Conservation (phyloP, 2,888 invertebrate species). For the Conchocele bisecta region DNA sequence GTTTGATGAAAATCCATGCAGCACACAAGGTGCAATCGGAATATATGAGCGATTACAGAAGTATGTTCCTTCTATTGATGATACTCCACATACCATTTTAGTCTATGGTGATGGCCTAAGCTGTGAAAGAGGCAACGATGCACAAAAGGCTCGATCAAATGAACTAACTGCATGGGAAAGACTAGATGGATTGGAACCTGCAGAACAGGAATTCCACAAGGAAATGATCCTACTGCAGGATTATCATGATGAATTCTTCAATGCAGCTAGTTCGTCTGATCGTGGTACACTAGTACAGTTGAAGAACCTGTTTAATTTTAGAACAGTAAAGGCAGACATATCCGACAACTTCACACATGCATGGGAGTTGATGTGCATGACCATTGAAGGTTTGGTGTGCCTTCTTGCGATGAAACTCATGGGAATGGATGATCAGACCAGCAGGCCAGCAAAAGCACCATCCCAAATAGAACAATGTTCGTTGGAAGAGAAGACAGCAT, state of each 20-base stretch:
- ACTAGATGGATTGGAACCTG: constrained; percentile 42
- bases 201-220: constrained; percentile 53
- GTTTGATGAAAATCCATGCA: constrained; percentile 35
- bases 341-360: constrained; percentile 42
- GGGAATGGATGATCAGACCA: not conserved
- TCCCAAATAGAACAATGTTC: not conserved
- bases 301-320: constrained; percentile 40
- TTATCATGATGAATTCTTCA: constrained; percentile 35
- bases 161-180: constrained; percentile 25
- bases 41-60: constrained; percentile 17
- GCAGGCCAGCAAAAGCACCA: constrained; percentile 22
- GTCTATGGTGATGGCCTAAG: constrained; percentile 39
- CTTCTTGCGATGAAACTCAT: constrained; percentile 16
- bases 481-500: not conserved
- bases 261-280: constrained; percentile 23
- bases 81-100: constrained; percentile 21
- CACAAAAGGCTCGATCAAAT: constrained; percentile 27
- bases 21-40: constrained; percentile 35
- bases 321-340: constrained; percentile 33
- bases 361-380: constrained; percentile 41
- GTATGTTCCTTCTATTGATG: constrained; percentile 22
- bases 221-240: constrained; percentile 53
- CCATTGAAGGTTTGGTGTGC: constrained; percentile 19
- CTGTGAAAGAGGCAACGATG: constrained; percentile 37
- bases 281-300: constrained; percentile 31